Base-by-base conservation (phyloP, 1,140 invertebrate species). In the Aphelenchoides besseyi region DNA sequence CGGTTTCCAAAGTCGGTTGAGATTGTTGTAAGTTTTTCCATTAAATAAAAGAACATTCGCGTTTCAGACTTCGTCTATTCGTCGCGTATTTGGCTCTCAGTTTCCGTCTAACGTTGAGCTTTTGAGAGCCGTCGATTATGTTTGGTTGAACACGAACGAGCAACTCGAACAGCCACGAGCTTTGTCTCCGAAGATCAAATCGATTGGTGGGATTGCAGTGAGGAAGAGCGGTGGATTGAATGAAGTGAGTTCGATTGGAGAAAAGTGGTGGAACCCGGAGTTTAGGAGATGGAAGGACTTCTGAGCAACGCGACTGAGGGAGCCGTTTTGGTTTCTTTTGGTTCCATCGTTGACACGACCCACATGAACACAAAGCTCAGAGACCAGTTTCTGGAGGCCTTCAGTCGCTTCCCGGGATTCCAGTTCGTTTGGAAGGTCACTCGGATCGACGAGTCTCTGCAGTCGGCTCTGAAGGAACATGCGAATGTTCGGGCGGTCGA, bases 361-460 rank as follows among this genome's bases (percentile, higher is more conserved):
- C 16, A 70, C 23, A 69, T 69, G 67, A 23, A 23, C n/a, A n/a
- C 16, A 26, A 0, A 1, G 16, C 1, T 69, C 12, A 16, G 68
- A 1, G 12, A 69, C 1, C 80, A n/a, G 18, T 71, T 69, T 29
- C 28, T 69, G 64, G 36, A 29, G 1, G 61, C 61, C 0, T 69
- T 69, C 68, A 12, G 12, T 23, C n/a, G 36, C 18, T 70, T 69
- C 2, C 67, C 67, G 1, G 68, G 26, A 0, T 71, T 70, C 28
- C 67, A 71, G 3, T 69, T 69, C 67, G 32, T 69, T 26, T 69
- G 67, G 67, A 70, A 68, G 64, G n/a, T 69, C 29, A 5, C 23
- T 2, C n/a, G 28, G 61, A 68, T 30, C 61, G 26, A 66, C 62
- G 62, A 66, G 5, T 5, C 5, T 5, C 5, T 59, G 5, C 18